phyloP scores from a whole-genome alignment of 1,140 invertebrate species.

The Coelopa frigida region DNA sequence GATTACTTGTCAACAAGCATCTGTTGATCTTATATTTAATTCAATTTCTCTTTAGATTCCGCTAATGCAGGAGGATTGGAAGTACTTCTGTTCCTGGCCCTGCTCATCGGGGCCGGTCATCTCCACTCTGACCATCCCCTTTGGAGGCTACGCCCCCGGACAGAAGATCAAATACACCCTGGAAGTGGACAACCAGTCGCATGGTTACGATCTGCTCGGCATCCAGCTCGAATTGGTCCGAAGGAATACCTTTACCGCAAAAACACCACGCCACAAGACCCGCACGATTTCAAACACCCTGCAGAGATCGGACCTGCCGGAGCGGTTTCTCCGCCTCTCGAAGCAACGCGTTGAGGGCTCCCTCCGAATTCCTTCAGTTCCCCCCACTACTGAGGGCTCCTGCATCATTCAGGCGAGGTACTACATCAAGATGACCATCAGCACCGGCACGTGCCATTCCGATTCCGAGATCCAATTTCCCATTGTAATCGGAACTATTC shows the following conservation, averaged over 20 bases:
- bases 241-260: slow-evolving; percentile 21
- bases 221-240: slow-evolving; percentile 20
- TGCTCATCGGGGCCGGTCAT: slow-evolving; percentile 22
- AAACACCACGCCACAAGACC: slow-evolving; percentile 16
- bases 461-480: slow-evolving; percentile 23
- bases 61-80: slow-evolving; percentile 19
- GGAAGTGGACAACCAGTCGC: slow-evolving; percentile 25
- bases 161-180: slow-evolving; percentile 24
- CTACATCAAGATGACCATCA: slow-evolving; percentile 20
- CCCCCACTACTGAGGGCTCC: slow-evolving; percentile 41
- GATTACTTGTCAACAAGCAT: background rate
- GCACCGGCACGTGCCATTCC: slow-evolving; percentile 22
- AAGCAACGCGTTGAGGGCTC: slow-evolving; percentile 24
- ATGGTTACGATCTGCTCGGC: slow-evolving; percentile 25
- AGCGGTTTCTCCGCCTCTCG: slow-evolving; percentile 23
- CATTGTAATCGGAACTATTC: slow-evolving; percentile 32
- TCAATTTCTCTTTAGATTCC: slow-evolving; percentile 6
- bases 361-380: slow-evolving; percentile 26
- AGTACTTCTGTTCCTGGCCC: slow-evolving; percentile 27
- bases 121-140: slow-evolving; percentile 24
- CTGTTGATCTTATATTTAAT: background rate
- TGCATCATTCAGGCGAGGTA: slow-evolving; percentile 24
- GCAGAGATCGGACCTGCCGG: slow-evolving; percentile 8
- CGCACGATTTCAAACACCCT: slow-evolving; percentile 16
- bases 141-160: slow-evolving; percentile 31